phyloP scores from a whole-genome alignment of 1,140 invertebrate species.

The Drosophila trapezifrons region DNA sequence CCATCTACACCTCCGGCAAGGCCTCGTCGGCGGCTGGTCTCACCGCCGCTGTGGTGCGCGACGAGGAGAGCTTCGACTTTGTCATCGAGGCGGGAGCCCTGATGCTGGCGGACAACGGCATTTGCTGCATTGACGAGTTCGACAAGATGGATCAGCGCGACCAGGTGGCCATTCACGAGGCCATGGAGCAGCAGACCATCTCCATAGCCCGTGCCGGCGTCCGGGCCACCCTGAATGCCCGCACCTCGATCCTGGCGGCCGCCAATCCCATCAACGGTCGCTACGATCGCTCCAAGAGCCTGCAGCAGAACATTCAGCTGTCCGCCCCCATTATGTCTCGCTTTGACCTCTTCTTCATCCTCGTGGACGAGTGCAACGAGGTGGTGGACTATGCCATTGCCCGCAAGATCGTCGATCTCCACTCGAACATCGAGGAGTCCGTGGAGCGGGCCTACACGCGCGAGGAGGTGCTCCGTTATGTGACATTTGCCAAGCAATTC shows the following conservation, averaged over 20 bases:
- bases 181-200: slow-evolving; percentile 99
- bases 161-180: slow-evolving; percentile 99
- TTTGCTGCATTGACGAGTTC: slow-evolving; percentile 99
- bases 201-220: slow-evolving; percentile 99
- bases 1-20: slow-evolving; percentile 99
- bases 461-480: slow-evolving; percentile 96
- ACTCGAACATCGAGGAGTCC: slow-evolving; percentile 91
- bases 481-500: slow-evolving; percentile 98
- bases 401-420: slow-evolving; percentile 96
- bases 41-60: slow-evolving; percentile 98
- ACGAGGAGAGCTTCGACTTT: slow-evolving; percentile 99
- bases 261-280: slow-evolving; percentile 99
- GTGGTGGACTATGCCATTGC: slow-evolving; percentile 98
- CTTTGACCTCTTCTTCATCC: slow-evolving; percentile 99
- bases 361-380: slow-evolving; percentile 98
- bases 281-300: slow-evolving; percentile 96
- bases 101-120: slow-evolving; percentile 99
- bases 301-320: slow-evolving; percentile 97
- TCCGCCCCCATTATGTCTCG: slow-evolving; percentile 99
- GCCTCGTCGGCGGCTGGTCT: slow-evolving; percentile 98
- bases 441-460: slow-evolving; percentile 92
- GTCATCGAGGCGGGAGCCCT: slow-evolving; percentile 99
- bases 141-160: slow-evolving; percentile 99
- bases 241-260: slow-evolving; percentile 98
- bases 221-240: slow-evolving; percentile 97